Conservation (phyloP, 2,888 invertebrate species). For the Synanthedon vespiformis region DNA sequence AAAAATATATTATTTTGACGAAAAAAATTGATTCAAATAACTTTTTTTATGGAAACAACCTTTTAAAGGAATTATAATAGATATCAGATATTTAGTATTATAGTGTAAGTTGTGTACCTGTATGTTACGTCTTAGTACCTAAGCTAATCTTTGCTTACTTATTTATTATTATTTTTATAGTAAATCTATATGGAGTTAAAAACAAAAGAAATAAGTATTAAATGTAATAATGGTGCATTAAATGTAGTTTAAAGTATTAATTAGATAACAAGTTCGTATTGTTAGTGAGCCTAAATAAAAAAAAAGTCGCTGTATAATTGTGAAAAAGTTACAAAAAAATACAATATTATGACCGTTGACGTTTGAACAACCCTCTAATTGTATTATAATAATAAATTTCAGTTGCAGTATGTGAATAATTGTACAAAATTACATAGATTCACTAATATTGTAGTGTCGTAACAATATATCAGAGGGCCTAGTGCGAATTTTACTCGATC, state of each 20-base stretch:
- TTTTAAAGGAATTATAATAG: too few relatives aligned
- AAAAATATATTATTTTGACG: too few relatives aligned
- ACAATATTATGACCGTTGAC: constrained; percentile 15
- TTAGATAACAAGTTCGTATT: constrained; percentile 7
- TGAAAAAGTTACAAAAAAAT: background rate
- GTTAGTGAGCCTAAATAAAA: constrained; percentile 21
- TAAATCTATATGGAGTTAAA: background rate
- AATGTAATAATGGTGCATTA: constrained; percentile 10
- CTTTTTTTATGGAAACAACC: too few relatives aligned
- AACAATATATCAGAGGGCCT: too few relatives aligned
- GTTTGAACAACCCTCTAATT: constrained; percentile 6
- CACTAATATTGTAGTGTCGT: too few relatives aligned
- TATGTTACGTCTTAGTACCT: too few relatives aligned
- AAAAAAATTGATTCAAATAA: too few relatives aligned
- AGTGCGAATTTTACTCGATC: too few relatives aligned
- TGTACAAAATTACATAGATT: background rate
- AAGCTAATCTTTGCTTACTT: too few relatives aligned
- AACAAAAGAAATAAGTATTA: background rate
- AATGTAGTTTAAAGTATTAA: background rate
- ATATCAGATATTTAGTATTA: too few relatives aligned
- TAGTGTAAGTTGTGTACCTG: too few relatives aligned
- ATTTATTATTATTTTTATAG: too few relatives aligned
- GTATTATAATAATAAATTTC: background rate
- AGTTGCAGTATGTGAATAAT: constrained; percentile 4
- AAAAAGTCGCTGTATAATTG: constrained; percentile 1